phyloP scores from a whole-genome alignment of 2,888 invertebrate species.

The Conus canariensis region DNA sequence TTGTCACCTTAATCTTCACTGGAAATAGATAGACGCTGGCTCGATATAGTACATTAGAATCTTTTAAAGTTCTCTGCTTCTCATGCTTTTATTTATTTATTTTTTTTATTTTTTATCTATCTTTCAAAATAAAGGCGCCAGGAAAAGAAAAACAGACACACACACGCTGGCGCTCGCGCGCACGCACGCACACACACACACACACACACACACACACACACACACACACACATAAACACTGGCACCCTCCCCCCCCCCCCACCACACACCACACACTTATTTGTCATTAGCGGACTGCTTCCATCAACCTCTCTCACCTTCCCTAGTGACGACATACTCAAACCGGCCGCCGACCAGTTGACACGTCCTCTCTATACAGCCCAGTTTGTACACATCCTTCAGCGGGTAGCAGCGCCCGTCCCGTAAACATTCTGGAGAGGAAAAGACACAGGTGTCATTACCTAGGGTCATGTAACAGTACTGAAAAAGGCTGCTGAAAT shows the following conservation, averaged over 20 bases:
- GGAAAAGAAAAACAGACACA: background rate
- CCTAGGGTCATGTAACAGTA: background rate
- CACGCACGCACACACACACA: background rate
- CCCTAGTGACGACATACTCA: conserved; percentile 32
- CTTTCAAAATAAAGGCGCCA: background rate
- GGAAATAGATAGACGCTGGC: too few species aligned
- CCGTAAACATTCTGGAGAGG: conserved; percentile 22
- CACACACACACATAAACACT: background rate
- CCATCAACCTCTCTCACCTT: conserved; percentile 28
- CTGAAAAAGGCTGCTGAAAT: background rate
- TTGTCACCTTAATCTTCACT: too few species aligned
- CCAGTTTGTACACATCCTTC: conserved; percentile 40
- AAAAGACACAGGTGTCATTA: background rate
- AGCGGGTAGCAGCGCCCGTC: conserved; percentile 29
- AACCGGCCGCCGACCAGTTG: background rate
- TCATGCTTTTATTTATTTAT: too few species aligned
- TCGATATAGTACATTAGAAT: too few species aligned
- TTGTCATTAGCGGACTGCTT: too few species aligned
- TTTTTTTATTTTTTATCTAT: too few species aligned
- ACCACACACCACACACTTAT: too few species aligned
- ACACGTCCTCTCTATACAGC: conserved; percentile 39
- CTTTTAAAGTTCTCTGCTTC: too few species aligned
- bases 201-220: conserved; percentile 1
- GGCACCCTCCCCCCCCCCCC: background rate
- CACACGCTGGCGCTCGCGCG: background rate